These are phyloP conservation scores for Semicossyphus pulcher DNA, from an alignment of 2,113 vertebrate species.

Conservation along the genomic window DNA sequence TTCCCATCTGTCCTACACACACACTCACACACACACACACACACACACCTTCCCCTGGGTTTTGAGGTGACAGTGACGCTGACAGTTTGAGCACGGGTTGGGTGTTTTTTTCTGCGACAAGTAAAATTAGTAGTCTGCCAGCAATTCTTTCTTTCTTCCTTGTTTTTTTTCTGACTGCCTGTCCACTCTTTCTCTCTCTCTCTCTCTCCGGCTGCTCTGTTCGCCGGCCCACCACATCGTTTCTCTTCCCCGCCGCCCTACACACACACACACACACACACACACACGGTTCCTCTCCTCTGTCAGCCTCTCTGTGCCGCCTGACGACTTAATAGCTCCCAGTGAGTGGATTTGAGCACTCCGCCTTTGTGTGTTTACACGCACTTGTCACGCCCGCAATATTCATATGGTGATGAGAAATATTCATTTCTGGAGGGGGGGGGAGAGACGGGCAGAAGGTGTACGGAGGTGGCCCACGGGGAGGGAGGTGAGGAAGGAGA, in stretches of 20 bases:
- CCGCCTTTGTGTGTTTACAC: slow-evolving; percentile 98
- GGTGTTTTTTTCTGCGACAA: slow-evolving; percentile 88
- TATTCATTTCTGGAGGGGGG: slow-evolving; percentile 92
- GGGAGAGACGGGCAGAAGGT: slow-evolving; percentile 28
- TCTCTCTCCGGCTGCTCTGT: slow-evolving; percentile 41
- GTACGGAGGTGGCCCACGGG: neutral
- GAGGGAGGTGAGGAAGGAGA: slow-evolving; percentile 45
- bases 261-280: slow-evolving; percentile 77
- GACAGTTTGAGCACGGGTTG: slow-evolving; percentile 93
- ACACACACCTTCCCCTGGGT: slow-evolving; percentile 71
- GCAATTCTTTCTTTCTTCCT: slow-evolving; percentile 85
- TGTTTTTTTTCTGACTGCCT: slow-evolving; percentile 49
- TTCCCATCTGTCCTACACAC: slow-evolving; percentile 8
- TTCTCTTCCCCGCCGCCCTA: slow-evolving; percentile 91
- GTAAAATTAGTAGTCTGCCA: slow-evolving; percentile 99
- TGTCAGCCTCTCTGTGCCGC: slow-evolving; percentile 90
- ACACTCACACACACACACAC: slow-evolving; percentile 4
- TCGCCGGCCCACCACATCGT: slow-evolving; percentile 57
- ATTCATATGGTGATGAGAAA: slow-evolving; percentile 99
- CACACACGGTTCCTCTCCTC: slow-evolving; percentile 75
- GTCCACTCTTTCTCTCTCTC: slow-evolving; percentile 55
- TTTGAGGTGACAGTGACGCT: slow-evolving; percentile 92
- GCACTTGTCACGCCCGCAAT: slow-evolving; percentile 98
- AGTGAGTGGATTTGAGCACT: slow-evolving; percentile 99
- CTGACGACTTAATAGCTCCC: slow-evolving; percentile 99